Evolutionary conservation across 2,113 vertebrate genomes (phyloP).

Genomic region (Eptesicus fuscus): DNA sequence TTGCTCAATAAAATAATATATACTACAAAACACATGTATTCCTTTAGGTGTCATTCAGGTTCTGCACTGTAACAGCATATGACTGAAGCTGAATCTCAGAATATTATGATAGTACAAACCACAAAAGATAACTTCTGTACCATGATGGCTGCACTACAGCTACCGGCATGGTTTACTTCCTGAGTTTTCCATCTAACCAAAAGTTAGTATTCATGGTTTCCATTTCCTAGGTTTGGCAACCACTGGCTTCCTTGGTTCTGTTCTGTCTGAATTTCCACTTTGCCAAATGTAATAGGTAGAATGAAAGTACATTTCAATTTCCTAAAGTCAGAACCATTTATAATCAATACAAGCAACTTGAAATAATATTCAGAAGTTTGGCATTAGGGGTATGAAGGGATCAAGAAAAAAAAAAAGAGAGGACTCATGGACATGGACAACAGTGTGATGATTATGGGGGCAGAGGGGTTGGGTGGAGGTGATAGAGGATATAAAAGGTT

Average conservation of each 20-base stretch:
- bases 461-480: too few relatives aligned
- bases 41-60: not conserved
- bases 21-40: not conserved
- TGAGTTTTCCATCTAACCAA: not conserved
- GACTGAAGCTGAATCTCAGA: not conserved
- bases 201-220: not conserved
- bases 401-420: too few relatives aligned
- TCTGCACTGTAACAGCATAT: fast-evolving
- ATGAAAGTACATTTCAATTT: not conserved
- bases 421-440: too few relatives aligned
- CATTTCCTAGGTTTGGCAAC: not conserved
- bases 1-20: not conserved
- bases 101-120: not conserved
- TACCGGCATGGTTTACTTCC: not conserved
- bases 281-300: not conserved
- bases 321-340: not conserved
- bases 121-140: not conserved
- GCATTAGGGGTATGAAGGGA: too few relatives aligned
- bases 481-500: too few relatives aligned
- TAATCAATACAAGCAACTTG: not conserved
- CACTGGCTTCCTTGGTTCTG: not conserved
- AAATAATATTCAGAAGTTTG: not conserved
- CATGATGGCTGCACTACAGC: not conserved
- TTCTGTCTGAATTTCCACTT: not conserved
- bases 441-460: too few relatives aligned